These are phyloP conservation scores for Nephotettix cincticeps DNA, from an alignment of 1,140 invertebrate genomes.

Conservation along the genomic window DNA sequence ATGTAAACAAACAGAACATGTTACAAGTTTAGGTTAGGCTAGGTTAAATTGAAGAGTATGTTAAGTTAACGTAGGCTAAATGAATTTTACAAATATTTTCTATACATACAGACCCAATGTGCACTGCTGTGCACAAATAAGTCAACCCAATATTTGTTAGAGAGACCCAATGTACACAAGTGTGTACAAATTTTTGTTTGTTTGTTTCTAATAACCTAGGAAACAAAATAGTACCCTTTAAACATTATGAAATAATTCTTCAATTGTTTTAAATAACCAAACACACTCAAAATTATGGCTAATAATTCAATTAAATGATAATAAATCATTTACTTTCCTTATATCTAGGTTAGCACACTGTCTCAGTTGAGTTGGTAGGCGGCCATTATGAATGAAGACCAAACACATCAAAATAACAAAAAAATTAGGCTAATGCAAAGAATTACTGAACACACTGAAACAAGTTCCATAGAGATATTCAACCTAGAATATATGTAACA, in stretches of 20 bases:
- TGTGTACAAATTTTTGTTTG: neutral
- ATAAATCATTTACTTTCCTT: neutral
- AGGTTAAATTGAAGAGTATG: slow-evolving; percentile 8
- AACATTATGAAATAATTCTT: neutral
- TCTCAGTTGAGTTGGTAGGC: neutral
- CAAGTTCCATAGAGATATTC: no score
- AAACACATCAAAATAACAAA: slow-evolving; percentile 4
- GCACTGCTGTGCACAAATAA: slow-evolving; percentile 6
- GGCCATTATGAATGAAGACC: slow-evolving; percentile 1
- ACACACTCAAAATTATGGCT: neutral
- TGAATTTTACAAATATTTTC: slow-evolving; percentile 3
- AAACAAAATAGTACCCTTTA: neutral
- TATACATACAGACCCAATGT: slow-evolving; percentile 18
- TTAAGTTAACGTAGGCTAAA: slow-evolving; percentile 8
- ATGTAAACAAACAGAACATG: neutral
- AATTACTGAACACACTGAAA: no score
- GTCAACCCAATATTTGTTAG: neutral
- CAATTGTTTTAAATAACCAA: neutral
- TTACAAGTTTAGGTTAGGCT: neutral
- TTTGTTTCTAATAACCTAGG: no score
- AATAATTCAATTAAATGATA: slow-evolving; percentile 1
- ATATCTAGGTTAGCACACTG: neutral
- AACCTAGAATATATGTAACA: no score
- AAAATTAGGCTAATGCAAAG: neutral
- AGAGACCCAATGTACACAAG: slow-evolving; percentile 13